Base-by-base conservation (phyloP, 2,888 invertebrate species). In the Cantharis nigra region DNA sequence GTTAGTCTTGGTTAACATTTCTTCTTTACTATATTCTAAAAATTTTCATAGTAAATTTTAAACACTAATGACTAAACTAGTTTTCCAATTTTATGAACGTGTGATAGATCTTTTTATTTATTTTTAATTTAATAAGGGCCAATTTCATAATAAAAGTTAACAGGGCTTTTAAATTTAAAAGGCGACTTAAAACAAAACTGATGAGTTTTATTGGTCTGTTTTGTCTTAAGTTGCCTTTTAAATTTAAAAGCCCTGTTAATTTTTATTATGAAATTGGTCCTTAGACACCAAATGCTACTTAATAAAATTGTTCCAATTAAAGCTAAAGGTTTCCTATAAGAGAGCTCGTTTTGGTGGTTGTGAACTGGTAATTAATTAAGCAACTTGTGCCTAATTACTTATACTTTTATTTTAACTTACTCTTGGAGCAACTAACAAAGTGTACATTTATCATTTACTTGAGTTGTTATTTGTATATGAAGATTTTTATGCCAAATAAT, bases 71-170 rank as follows among this genome's bases (percentile, higher is more conserved):
- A n/a, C n/a, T 49, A n/a, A n/a, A n/a, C 49, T 49, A 49, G n/a
- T 49, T 49, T 49, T n/a, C 23, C 65, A 67, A 67, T 20, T 67
- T 67, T 23, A 67, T 67, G 65, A 23, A 67, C 9, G 65, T 18
- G 65, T 67, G 65, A 67, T 67, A 67, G 65, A 67, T 67, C 65
- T 67, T 23, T 20, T 67, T 67, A 67, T 67, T 67, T 67, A 67
- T 67, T 67, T 26, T 13, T 67, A 26, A 23, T 67, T 23, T 67
- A 23, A 23, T 23, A 23, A 23, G n/a, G n/a, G n/a, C n/a, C n/a
- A n/a, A n/a, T n/a, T n/a, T n/a, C n/a, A n/a, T n/a, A n/a, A n/a
- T n/a, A n/a, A n/a, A n/a, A n/a, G n/a, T n/a, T n/a, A n/a, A n/a
- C n/a, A n/a, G n/a, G n/a, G n/a, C n/a, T n/a, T n/a, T n/a, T n/a